A percentile compares a stretch with the other conserved stretches of the same genome.
Conservation (phyloP, 1,140 invertebrate genomes). For the Musca vetustissima region DNA sequence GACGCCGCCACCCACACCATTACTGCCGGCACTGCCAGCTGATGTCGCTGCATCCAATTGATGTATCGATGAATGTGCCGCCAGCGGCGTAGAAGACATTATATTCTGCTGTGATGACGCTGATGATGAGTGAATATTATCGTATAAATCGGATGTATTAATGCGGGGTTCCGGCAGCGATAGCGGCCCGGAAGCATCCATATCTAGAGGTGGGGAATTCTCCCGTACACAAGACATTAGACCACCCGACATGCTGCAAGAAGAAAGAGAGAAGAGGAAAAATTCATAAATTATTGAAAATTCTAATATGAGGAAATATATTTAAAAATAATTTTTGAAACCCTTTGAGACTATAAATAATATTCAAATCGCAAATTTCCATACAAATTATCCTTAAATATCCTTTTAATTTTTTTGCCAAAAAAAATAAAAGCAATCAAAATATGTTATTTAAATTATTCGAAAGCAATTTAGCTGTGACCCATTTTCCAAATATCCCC, state of each 20-base stretch:
- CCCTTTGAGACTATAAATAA: no score
- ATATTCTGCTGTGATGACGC: conserved; percentile 20
- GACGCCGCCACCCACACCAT: conserved; percentile 28
- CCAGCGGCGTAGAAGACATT: conserved; percentile 21
- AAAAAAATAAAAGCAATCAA: no score
- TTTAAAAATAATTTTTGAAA: no score
- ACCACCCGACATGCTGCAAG: conserved; percentile 52
- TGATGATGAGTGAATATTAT: conserved; percentile 28
- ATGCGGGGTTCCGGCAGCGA: conserved; percentile 39
- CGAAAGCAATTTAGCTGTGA: no score
- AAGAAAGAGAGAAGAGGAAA: conserved; percentile 7
- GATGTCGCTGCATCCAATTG: conserved; percentile 28
- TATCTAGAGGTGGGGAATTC: conserved; percentile 57
- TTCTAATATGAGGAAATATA: not conserved
- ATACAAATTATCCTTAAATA: no score
- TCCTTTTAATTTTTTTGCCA: no score
- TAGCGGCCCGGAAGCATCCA: conserved; percentile 43
- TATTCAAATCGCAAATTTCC: no score
- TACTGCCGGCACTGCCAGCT: conserved; percentile 21
- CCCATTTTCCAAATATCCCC: no score
- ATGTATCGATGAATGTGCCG: conserved; percentile 26
- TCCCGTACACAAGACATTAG: conserved; percentile 61
- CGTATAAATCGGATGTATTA: conserved; percentile 7
- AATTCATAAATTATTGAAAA: conserved; percentile 6
- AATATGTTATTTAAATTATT: no score